Percentiles rank a stretch among this genome's conserved stretches.
Evolutionary conservation across 2,888 invertebrate species (phyloP).

Genomic region (Agrotis puta): DNA sequence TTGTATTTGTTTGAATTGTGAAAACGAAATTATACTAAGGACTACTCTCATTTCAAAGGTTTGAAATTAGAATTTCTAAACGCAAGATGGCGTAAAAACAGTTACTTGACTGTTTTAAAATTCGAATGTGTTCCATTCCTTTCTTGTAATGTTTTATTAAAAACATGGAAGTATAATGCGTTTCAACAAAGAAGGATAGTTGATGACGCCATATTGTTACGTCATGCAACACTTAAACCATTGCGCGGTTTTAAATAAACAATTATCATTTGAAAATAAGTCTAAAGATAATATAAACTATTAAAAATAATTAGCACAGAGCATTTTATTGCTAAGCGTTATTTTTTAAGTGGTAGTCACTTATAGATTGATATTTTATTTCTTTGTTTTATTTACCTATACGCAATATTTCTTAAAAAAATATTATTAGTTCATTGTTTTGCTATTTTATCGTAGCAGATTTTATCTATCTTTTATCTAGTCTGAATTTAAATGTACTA

Average conservation of each 20-base stretch:
- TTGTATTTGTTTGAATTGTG: background rate
- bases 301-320: too few relatives aligned
- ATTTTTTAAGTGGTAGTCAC: too few relatives aligned
- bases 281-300: too few relatives aligned
- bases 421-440: background rate
- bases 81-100: constrained; percentile 34
- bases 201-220: too few relatives aligned
- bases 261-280: too few relatives aligned
- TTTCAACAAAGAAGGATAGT: too few relatives aligned
- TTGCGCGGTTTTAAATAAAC: too few relatives aligned
- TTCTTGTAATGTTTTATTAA: constrained; percentile 11
- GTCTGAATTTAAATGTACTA: background rate
- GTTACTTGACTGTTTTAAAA: constrained; percentile 37
- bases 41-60: background rate
- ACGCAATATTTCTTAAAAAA: background rate
- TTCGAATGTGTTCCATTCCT: constrained; percentile 28
- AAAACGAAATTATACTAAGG: background rate
- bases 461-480: constrained; percentile 20
- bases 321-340: too few relatives aligned
- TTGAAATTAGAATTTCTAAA: constrained; percentile 44
- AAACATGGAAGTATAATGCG: background rate
- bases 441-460: background rate
- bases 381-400: background rate
- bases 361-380: background rate
- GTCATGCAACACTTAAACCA: too few relatives aligned